A percentile compares a stretch with the other conserved stretches of the same genome.
Evolutionary conservation across 2,797 vertebrate genomes (phyloP).

Genomic region (Glyptemys insculpta): DNA sequence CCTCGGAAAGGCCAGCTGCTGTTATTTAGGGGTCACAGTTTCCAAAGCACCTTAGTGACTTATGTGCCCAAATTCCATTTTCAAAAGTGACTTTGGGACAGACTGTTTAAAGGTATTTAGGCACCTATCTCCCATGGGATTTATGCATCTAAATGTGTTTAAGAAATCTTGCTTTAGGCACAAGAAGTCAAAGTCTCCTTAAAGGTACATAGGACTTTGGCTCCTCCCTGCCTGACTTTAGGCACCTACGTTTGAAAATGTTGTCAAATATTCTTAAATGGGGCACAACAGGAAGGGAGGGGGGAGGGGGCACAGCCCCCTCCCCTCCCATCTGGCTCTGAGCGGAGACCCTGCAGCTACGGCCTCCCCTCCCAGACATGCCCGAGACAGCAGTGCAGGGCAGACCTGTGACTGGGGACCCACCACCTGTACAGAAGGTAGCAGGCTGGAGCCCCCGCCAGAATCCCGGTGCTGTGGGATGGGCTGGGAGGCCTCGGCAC

Average conservation of each 20-base stretch:
- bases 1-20: neutral
- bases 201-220: neutral
- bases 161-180: too few species aligned
- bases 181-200: neutral
- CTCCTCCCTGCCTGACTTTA: neutral
- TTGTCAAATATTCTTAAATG: neutral
- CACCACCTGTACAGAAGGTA: neutral
- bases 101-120: neutral
- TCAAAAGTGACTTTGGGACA: neutral
- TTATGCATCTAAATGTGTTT: neutral
- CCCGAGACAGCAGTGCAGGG: neutral
- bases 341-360: neutral
- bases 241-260: accelerated
- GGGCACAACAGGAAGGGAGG: neutral
- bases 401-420: neutral
- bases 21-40: neutral
- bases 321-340: neutral
- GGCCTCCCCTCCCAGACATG: neutral
- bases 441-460: too few species aligned
- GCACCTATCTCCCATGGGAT: neutral
- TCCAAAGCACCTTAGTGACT: neutral
- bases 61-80: neutral
- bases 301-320: too few species aligned
- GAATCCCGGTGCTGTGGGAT: neutral
- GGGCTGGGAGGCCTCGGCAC: too few species aligned